These are phyloP conservation scores for Bergia sp. DNA, from an alignment of 92 coral and sea anemone genomes.

Conservation along the genomic window DNA sequence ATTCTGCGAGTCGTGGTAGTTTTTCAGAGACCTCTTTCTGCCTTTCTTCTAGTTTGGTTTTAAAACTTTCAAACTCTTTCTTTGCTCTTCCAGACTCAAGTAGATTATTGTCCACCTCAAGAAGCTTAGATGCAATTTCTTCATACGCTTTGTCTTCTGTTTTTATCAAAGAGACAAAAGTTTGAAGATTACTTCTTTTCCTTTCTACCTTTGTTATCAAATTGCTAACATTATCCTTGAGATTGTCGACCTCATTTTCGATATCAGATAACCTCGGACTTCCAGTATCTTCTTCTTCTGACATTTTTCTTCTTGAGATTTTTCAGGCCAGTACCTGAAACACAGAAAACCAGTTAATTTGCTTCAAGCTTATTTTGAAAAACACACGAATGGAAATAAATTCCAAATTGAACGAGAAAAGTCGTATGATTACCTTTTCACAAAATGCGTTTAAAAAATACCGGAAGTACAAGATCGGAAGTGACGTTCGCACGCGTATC, in stretches of 20 bases:
- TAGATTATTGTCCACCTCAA: neutral
- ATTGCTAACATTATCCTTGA: conserved; percentile 13
- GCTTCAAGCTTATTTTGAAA: neutral
- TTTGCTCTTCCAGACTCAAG: conserved; percentile 34
- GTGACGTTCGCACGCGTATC: too few species aligned
- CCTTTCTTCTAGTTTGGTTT: conserved; percentile 65
- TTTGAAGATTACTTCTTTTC: conserved; percentile 28
- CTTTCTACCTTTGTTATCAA: conserved; percentile 35
- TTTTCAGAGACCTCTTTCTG: conserved; percentile 54
- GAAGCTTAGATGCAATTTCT: conserved; percentile 9
- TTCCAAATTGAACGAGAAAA: too few species aligned
- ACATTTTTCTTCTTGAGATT: conserved; percentile 34
- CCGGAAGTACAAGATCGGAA: too few species aligned
- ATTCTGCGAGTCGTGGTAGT: conserved; percentile 59
- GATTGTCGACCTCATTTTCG: conserved; percentile 31
- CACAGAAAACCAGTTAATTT: conserved; percentile 30
- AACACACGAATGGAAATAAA: too few species aligned
- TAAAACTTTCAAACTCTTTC: conserved; percentile 50
- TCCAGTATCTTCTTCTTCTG: conserved; percentile 37
- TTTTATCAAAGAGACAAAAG: conserved; percentile 26
- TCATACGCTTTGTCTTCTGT: conserved; percentile 16
- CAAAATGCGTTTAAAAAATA: too few species aligned
- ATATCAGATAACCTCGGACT: conserved; percentile 37
- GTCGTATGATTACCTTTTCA: too few species aligned
- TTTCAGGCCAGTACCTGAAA: conserved; percentile 38